Percentiles rank a stretch among this genome's conserved stretches.
These are phyloP conservation scores for Brachystomella parvula DNA, from an alignment of 1,140 invertebrate genomes.

Conservation along the genomic window DNA sequence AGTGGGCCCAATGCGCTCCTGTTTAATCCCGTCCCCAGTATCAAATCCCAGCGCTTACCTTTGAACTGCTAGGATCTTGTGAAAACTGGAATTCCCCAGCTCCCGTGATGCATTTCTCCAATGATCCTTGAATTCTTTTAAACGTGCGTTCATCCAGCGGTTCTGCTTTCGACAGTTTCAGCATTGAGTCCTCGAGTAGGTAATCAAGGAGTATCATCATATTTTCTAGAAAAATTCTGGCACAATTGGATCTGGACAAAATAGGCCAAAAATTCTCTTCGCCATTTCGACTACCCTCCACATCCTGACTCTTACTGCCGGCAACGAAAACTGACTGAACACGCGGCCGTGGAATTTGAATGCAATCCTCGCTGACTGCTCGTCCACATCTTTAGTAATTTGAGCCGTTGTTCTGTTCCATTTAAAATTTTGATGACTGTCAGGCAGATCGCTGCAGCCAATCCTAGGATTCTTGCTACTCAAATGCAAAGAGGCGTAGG, in stretches of 20 bases:
- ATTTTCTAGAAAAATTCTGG: slow-evolving; percentile 18
- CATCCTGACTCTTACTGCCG: slow-evolving; percentile 12
- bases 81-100: too few species aligned
- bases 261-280: slow-evolving; percentile 19
- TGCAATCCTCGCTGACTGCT: slow-evolving; percentile 21
- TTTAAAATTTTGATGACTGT: background rate
- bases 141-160: slow-evolving; percentile 2
- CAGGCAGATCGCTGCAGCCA: background rate
- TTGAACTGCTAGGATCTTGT: too few species aligned
- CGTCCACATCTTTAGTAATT: slow-evolving; percentile 17
- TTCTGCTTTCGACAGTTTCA: slow-evolving; percentile 6
- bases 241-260: slow-evolving; percentile 22
- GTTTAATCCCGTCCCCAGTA: too few species aligned
- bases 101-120: slow-evolving; percentile 4
- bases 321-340: slow-evolving; percentile 6
- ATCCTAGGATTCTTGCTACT: background rate
- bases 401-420: background rate
- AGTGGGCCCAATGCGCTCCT: too few species aligned
- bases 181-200: slow-evolving; percentile 15
- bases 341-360: slow-evolving; percentile 11
- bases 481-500: background rate
- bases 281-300: slow-evolving; percentile 20
- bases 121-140: background rate
- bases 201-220: slow-evolving; percentile 22
- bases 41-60: too few species aligned